A percentile compares a stretch with the other conserved stretches of the same genome.
These are phyloP conservation scores for Melanotaenia nigrans DNA, from an alignment of 2,797 vertebrate species.

Conservation along the genomic window DNA sequence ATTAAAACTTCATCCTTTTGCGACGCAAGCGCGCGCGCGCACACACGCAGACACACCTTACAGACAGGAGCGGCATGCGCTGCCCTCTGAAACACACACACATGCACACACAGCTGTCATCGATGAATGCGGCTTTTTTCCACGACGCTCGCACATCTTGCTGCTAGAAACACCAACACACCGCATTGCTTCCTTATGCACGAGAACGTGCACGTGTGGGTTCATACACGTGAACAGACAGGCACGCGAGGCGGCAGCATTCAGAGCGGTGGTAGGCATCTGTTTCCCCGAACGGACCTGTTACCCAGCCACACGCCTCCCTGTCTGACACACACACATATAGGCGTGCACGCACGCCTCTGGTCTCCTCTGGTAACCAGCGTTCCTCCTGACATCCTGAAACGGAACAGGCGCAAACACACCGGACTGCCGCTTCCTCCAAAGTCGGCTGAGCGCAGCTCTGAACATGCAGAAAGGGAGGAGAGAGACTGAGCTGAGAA, in stretches of 20 bases:
- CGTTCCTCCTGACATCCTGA: constrained; percentile 74
- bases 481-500: constrained; percentile 9
- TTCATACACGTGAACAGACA: background rate
- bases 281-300: constrained; percentile 68
- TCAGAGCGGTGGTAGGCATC: constrained; percentile 15
- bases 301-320: constrained; percentile 74
- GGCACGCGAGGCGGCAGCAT: background rate
- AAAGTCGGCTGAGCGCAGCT: constrained; percentile 24
- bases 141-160: constrained; percentile 53
- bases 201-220: constrained; percentile 21
- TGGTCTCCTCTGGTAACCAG: constrained; percentile 69
- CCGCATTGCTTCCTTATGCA: constrained; percentile 40
- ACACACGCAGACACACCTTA: constrained; percentile 8
- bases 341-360: constrained; percentile 25
- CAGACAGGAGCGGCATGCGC: background rate
- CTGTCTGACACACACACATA: constrained; percentile 11
- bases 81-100: constrained; percentile 24
- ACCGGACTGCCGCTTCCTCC: constrained; percentile 19
- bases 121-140: constrained; percentile 56
- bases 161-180: constrained; percentile 55
- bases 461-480: constrained; percentile 54
- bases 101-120: constrained; percentile 39
- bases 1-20: constrained; percentile 26
- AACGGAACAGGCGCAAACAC: constrained; percentile 37
- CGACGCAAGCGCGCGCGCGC: background rate